Base-by-base conservation (phyloP, 2,113 vertebrate species). In the Aptenodytes forsteri region DNA sequence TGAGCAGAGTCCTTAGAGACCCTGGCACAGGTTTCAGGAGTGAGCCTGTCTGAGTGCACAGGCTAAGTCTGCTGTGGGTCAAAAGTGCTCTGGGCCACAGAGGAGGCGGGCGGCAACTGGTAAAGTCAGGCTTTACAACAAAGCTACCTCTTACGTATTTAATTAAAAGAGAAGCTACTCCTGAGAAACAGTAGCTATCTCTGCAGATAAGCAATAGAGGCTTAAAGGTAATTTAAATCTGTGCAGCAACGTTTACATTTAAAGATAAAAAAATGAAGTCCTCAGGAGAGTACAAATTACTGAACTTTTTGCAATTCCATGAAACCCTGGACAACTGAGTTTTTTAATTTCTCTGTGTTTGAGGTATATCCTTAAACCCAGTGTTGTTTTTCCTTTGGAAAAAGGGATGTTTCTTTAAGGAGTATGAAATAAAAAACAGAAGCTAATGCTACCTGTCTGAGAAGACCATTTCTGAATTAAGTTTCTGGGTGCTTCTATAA, bases 41-140 rank as follows among this genome's bases (percentile, higher is more conserved):
- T 0, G 3, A n/a, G 54, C 56, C 32, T 5, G 11, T 6, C 5
- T 3, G 16, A 19, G 23, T 0, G 42, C 27, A 1, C n/a, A 3
- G 21, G 20, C 38, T 5, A 6, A 9, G 36, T 2, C n/a, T 2
- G 4, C 16, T 2, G 47, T 0, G 14, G 26, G 16, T 1, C 52
- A 49, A 4, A 19, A 26, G 22, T 2, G 50, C 56, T 9, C 40
- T 10, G 69, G 64, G 64, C 21, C 55, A 3, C 50, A 2, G 0
- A 36, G 72, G 81, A 40, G 42, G 25, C 0, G 7, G 0, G 8
- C 5, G 11, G 85, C 58, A 38, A 3, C 73, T 4, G 52, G 34
- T 20, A 13, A 27, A 6, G 46, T 26, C 38, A 5, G 91, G 40
- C 49, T 70, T 7, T 8, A 34, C 27, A 34, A 4, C n/a, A 40